phyloP scores from a whole-genome alignment of 2,797 vertebrate genomes.

The Gymnopithys bicolor region DNA sequence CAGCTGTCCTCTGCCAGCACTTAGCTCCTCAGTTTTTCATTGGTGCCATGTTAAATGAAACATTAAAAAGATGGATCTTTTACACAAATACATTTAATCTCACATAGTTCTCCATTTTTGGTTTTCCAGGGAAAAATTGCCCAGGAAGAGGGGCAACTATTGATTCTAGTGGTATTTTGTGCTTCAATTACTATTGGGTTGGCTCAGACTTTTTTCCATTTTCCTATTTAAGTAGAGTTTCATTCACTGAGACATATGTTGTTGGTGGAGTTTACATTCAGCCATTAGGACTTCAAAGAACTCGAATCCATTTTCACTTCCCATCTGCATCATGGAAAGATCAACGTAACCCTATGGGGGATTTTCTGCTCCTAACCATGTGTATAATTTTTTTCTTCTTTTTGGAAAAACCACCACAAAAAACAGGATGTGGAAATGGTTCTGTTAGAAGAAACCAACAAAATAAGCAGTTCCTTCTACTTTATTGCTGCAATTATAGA shows the following conservation, averaged over 20 bases:
- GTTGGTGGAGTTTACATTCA: neutral
- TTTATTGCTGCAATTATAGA: constrained; percentile 37
- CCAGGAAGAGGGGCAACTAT: neutral
- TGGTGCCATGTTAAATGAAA: neutral
- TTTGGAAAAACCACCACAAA: constrained; percentile 24
- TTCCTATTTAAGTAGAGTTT: neutral
- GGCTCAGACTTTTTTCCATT: neutral
- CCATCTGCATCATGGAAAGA: neutral
- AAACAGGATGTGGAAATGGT: constrained; percentile 50
- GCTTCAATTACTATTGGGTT: neutral
- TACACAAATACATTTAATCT: neutral
- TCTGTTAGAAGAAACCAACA: constrained; percentile 37
- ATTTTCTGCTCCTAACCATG: constrained; percentile 12
- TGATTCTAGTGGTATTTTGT: neutral
- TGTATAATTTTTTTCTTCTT: neutral
- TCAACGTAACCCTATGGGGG: neutral
- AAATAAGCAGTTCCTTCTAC: constrained; percentile 54
- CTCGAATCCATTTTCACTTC: constrained; percentile 42
- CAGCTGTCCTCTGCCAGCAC: neutral
- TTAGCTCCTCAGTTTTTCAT: neutral
- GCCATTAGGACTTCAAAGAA: constrained; percentile 25
- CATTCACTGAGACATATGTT: neutral
- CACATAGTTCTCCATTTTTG: neutral
- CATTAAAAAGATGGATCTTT: neutral
- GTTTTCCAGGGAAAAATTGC: neutral